Evolutionary conservation across 2,888 invertebrate species (phyloP).

Genomic region (Brachylomia viminalis): DNA sequence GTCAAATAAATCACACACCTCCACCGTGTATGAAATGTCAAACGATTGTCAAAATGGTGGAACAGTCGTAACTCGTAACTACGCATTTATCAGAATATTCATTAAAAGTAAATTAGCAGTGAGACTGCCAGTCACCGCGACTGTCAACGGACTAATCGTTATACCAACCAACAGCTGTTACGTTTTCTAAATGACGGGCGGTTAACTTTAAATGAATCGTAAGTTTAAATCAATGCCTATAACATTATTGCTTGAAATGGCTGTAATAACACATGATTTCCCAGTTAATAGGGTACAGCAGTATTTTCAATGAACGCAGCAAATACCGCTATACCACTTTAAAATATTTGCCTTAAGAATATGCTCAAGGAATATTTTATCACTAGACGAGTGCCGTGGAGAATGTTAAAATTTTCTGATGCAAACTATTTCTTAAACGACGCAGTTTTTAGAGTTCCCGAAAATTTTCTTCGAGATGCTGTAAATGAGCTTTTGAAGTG

Average conservation of each 20-base stretch:
- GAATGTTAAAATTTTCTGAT: not conserved
- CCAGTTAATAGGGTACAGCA: not conserved
- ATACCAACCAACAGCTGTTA: constrained; percentile 40
- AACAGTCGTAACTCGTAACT: constrained; percentile 25
- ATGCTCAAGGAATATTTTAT: not conserved
- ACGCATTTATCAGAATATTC: constrained; percentile 61
- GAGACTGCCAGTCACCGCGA: constrained; percentile 35
- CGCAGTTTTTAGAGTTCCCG: not conserved
- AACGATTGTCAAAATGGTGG: constrained; percentile 45
- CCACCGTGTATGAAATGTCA: constrained; percentile 27
- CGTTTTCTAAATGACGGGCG: constrained; percentile 52
- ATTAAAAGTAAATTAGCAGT: constrained; percentile 65
- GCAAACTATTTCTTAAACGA: constrained; percentile 38
- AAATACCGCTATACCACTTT: not conserved
- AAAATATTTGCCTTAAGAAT: constrained; percentile 9
- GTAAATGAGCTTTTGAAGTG: constrained; percentile 25
- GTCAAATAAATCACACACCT: constrained; percentile 50
- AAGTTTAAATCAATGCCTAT: constrained; percentile 50
- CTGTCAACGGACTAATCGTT: constrained; percentile 52
- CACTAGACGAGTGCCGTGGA: not conserved
- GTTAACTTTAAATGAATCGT: constrained; percentile 54
- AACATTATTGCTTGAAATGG: constrained; percentile 25
- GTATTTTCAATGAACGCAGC: constrained; percentile 12
- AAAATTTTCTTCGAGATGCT: constrained; percentile 1
- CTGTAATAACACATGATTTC: constrained; percentile 14